Percentiles rank a stretch among this genome's conserved stretches.
phyloP scores from a whole-genome alignment of 2,797 vertebrate species.

The Pachyuromys duprasi region DNA sequence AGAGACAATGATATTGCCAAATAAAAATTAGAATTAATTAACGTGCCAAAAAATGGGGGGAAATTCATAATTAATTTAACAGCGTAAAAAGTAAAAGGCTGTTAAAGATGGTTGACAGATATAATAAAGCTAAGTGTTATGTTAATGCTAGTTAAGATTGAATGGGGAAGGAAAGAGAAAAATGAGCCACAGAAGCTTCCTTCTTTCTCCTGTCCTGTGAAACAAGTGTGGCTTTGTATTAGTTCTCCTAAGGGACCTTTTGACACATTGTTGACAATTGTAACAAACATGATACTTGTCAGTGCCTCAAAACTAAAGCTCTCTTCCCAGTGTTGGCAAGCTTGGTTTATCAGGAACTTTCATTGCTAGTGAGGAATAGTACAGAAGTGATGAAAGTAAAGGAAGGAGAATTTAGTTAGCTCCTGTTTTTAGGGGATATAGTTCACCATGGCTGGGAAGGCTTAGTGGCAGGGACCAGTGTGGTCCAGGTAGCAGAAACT shows the following conservation, averaged over 20 bases:
- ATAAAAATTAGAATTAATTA: constrained; percentile 46
- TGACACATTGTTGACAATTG: background rate
- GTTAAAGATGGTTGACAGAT: background rate
- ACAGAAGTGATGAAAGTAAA: background rate
- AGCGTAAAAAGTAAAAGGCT: background rate
- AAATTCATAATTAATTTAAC: background rate
- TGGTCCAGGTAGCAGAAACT: background rate
- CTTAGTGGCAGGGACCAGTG: no score
- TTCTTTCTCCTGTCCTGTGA: no score
- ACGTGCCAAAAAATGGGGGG: background rate
- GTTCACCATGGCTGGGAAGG: background rate
- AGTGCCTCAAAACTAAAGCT: background rate
- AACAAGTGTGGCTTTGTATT: background rate
- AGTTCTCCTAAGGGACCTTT: background rate
- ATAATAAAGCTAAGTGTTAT: background rate
- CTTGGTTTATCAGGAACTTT: background rate
- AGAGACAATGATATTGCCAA: background rate
- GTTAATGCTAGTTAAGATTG: background rate
- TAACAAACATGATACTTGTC: background rate
- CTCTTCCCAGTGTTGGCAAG: background rate
- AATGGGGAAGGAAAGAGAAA: background rate
- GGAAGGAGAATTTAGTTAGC: background rate
- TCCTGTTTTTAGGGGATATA: background rate
- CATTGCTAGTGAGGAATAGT: background rate
- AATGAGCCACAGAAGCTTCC: background rate